These are phyloP conservation scores for Gallinago paraguaiae DNA, from an alignment of 2,113 vertebrate genomes.

Conservation along the genomic window DNA sequence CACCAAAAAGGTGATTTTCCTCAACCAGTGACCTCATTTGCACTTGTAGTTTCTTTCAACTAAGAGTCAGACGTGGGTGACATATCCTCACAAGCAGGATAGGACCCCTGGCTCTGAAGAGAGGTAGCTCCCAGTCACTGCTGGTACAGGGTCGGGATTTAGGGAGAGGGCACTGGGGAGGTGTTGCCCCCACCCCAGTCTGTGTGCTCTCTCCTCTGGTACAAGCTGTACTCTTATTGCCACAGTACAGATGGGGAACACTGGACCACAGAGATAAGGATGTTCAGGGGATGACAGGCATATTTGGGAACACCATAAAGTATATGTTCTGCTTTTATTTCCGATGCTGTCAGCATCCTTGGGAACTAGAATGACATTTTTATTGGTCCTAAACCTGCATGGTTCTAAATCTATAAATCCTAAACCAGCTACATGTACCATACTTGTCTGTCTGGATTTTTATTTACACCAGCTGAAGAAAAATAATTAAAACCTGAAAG, in stretches of 20 bases:
- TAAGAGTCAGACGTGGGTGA: not conserved
- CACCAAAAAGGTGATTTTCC: not conserved
- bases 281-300: not conserved
- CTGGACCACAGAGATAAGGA: not conserved
- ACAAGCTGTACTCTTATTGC: not conserved
- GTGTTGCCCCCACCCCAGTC: not conserved
- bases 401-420: not conserved
- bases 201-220: fast-evolving
- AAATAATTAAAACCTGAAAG: not conserved
- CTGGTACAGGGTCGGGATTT: not conserved
- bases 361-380: not conserved
- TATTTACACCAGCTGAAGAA: not conserved
- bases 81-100: not conserved
- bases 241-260: not conserved
- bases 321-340: not conserved
- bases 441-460: not conserved
- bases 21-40: not conserved
- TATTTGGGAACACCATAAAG: not conserved
- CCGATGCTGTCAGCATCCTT: not conserved
- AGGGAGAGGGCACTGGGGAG: not conserved
- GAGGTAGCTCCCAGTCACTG: not conserved
- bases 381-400: not conserved
- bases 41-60: not conserved
- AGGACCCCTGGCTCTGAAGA: not conserved
- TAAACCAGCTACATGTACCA: not conserved